Evolutionary conservation across 2,888 invertebrate genomes (phyloP), one percentile per base, ranked within the genome.

Genomic region (Sericinus montela): DNA sequence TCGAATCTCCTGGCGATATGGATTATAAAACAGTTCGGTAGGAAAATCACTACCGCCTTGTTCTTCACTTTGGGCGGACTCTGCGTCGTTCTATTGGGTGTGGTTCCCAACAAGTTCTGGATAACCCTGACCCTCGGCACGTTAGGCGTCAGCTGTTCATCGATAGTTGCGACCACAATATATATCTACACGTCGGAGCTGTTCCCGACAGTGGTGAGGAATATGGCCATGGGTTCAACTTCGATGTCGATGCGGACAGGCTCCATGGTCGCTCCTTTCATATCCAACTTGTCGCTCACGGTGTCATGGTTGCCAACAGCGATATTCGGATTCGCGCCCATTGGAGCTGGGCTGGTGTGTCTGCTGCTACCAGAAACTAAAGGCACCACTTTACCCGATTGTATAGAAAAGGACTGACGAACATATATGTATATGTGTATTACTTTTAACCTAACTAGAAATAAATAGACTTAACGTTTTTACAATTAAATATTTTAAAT

Each of bases 171-270:
- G 58, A 93, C 94, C 0, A 93, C 94, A 1, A 93, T 94, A 8
- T 97, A 97, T 71, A 91, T 97, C 7, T 97, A 94, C 75, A 93
- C 94, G 0, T 95, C 96, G 0, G 97, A 97, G 73, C 71, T 97
- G 5, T 97, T 95, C 69, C 97, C 97, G 0, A 97, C 97, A 0
- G 94, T 96, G 0, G 93, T 97, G 0, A 90, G 97, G 10, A 97
- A 97, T 63, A 93, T 94, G 69, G 96, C 95, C 0, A 91, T 97
- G 68, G 97, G 97, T 0, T 91, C 93, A 0, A 93, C 94, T 43
- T 97, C 97, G 0, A 94, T 94, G 87, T 91, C 92, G 35, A 97
- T 97, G 47, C 90, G 97, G 55, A 72, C 96, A 11, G 97, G 97
- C 0, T 96, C 96, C 0, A 95, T 97, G 90, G 56, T 92, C 0